Conservation (phyloP, 2,888 invertebrate genomes). For the Xylophagus ater region DNA sequence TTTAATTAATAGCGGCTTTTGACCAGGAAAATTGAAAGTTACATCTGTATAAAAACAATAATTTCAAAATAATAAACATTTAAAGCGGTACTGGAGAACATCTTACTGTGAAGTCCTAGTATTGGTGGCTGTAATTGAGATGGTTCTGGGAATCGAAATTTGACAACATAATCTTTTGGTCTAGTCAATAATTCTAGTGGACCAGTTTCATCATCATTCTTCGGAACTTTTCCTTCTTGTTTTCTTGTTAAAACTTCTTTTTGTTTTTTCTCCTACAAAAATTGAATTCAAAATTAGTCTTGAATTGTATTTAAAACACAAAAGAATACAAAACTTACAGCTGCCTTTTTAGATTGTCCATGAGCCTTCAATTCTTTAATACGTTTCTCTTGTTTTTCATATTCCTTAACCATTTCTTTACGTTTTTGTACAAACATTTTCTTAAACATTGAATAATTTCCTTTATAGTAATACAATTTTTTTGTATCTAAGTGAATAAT, state of each 20-base stretch:
- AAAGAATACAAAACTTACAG: conserved; percentile 41
- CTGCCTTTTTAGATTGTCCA: conserved; percentile 93
- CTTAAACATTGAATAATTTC: conserved; percentile 96
- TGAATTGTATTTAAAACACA: conserved; percentile 51
- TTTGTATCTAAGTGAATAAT: conserved; percentile 92
- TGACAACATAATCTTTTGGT: conserved; percentile 93
- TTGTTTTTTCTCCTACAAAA: conserved; percentile 77
- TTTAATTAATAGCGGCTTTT: conserved; percentile 69
- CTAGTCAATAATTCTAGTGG: conserved; percentile 73
- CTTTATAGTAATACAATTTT: conserved; percentile 92
- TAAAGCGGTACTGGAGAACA: conserved; percentile 25
- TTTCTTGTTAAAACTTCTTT: conserved; percentile 85
- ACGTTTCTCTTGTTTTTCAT: conserved; percentile 94
- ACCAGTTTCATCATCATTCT: conserved; percentile 69
- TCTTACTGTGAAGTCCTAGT: conserved; percentile 78
- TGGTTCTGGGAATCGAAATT: conserved; percentile 96
- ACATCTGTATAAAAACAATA: conserved; percentile 50
- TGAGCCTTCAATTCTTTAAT: conserved; percentile 87
- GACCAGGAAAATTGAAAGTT: conserved; percentile 70
- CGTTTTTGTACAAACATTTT: conserved; percentile 96
- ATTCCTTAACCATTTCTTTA: conserved; percentile 91
- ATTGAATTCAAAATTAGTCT: conserved; percentile 78
- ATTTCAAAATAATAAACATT: conserved; percentile 7
- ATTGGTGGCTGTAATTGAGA: conserved; percentile 95
- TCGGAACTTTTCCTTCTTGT: conserved; percentile 72